Evolutionary conservation across 2,797 vertebrate species (phyloP).

Genomic region (Potorous gilbertii): DNA sequence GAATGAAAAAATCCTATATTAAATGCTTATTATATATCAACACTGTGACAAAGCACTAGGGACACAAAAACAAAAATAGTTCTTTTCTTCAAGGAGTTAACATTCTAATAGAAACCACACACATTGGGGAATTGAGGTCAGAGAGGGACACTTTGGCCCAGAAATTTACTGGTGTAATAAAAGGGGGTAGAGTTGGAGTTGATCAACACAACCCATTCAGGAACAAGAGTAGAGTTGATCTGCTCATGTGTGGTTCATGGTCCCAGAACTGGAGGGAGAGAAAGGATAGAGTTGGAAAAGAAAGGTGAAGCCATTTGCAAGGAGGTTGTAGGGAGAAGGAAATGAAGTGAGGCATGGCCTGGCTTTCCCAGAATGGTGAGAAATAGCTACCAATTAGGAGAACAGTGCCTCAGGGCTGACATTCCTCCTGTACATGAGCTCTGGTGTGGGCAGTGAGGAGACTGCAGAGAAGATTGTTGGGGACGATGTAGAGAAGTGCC

Average conservation of each 20-base stretch:
- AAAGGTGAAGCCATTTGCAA: background rate
- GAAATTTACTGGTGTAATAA: background rate
- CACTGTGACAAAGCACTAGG: background rate
- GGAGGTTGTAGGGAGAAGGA: background rate
- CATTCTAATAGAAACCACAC: background rate
- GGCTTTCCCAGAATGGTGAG: background rate
- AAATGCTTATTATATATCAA: background rate
- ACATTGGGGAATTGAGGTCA: background rate
- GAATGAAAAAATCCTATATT: background rate
- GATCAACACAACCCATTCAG: background rate
- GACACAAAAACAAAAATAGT: background rate
- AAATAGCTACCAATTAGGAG: background rate
- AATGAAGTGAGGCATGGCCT: background rate
- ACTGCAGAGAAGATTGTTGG: constrained; percentile 1
- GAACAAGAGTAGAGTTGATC: background rate
- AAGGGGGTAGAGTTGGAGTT: background rate
- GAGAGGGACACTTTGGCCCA: background rate
- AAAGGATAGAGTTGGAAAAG: background rate
- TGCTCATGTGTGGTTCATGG: background rate
- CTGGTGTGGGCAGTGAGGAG: background rate
- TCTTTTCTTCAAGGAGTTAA: background rate
- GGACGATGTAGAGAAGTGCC: background rate
- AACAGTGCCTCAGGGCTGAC: background rate
- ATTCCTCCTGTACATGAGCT: background rate
- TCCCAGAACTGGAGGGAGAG: background rate